These are phyloP conservation scores for Norana najaformis DNA, from an alignment of 2,888 invertebrate genomes.

Conservation along the genomic window DNA sequence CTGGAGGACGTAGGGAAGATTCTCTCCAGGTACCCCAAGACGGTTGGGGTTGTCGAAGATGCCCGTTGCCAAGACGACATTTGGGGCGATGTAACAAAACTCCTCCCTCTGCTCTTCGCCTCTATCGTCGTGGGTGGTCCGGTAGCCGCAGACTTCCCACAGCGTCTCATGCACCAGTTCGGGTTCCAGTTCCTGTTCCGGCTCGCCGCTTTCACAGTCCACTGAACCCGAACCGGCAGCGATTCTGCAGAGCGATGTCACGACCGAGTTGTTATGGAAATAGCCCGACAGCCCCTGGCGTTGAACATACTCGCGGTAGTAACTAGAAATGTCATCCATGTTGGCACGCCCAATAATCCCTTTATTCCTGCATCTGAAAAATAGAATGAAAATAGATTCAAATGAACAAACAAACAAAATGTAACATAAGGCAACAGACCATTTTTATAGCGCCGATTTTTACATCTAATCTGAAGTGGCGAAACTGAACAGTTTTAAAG, in stretches of 20 bases:
- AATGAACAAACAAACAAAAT: no score
- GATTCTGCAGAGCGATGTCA: neutral
- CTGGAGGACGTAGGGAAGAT: constrained; percentile 56
- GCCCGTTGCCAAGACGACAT: constrained; percentile 79
- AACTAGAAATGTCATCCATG: neutral
- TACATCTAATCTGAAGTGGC: no score
- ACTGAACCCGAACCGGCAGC: neutral
- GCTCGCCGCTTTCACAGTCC: constrained; percentile 9
- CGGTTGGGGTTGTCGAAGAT: constrained; percentile 76
- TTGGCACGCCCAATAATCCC: neutral
- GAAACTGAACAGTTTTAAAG: no score
- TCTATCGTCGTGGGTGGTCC: constrained; percentile 22
- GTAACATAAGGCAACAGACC: no score
- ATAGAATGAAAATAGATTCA: no score
- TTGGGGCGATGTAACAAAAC: constrained; percentile 72
- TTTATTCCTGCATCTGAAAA: neutral
- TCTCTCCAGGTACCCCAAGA: constrained; percentile 66
- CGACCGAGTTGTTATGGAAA: neutral
- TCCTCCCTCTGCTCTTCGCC: constrained; percentile 25
- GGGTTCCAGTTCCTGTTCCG: neutral
- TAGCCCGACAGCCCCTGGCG: neutral
- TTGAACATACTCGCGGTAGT: neutral
- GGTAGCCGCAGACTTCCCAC: constrained; percentile 68
- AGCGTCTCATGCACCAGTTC: constrained; percentile 31
- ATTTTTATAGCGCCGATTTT: no score